Evolutionary conservation across 2,113 vertebrate species (phyloP), one percentile per base, ranked within the genome.

Genomic region (Gallinago undulata): DNA sequence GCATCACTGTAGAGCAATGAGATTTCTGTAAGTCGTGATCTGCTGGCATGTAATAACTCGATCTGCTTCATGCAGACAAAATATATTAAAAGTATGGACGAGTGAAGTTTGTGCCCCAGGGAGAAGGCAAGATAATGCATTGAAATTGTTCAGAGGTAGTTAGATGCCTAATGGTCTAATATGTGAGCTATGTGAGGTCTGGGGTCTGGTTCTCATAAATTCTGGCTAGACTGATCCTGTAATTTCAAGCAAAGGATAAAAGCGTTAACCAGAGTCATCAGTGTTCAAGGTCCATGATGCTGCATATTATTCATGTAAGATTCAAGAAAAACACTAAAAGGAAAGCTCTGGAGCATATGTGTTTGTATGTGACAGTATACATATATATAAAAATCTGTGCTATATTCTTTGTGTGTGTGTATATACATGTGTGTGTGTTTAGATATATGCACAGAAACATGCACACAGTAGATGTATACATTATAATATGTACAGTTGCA

Each of bases 121-220:
- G 98, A 98, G 96, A 98, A 98, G 97, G 98, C 98, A 94, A 98
- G 98, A 98, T 98, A 98, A 98, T 98, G 98, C 98, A 98, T 98
- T 97, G 98, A 98, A 98, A 98, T 98, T 98, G 98, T 98, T 98
- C 98, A 98, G 97, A 98, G 98, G 98, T 98, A 98, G 98, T 98
- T 98, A 98, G 98, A 98, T 98, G 98, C 98, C 98, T 98, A 98
- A 98, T 98, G 98, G 98, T 98, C 98, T 98, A 98, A 98, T 98
- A 98, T 98, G 98, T 98, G 97, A 98, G 98, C 98, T 98, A 98
- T 98, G 98, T 98, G 98, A 98, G 98, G 98, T 98, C 98, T 98
- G 95, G 97, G 98, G 98, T 98, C 98, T 98, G 97, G 97, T 98
- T 98, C 98, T 98, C 98, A 98, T 98, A 98, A 98, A 98, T 98